Base-by-base conservation (phyloP, 2,797 vertebrate genomes). In the Lepus townsendii region DNA sequence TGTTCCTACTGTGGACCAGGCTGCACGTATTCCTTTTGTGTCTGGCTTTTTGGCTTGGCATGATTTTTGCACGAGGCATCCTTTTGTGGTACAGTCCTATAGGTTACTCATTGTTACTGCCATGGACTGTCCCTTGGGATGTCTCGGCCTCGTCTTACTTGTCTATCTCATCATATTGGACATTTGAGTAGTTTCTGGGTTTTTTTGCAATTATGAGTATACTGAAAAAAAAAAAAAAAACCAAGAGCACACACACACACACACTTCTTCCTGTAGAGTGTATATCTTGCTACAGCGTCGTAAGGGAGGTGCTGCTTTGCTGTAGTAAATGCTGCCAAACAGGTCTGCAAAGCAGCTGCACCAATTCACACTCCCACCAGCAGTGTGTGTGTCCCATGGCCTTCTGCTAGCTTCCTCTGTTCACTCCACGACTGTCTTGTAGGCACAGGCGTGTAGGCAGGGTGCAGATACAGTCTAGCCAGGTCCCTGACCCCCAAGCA, bases 31-130 rank as follows among this genome's bases (percentile, higher is more conserved):
- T 32, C 66, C 17, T 72, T 47, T 24, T 22, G 60, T 68, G 12
- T 30, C 65, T 83, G 62, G 35, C 14, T 32, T 38, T 17, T 71
- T 8, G 2, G 17, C 19, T n/a, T 5, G 11, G 35, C 12, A 42
- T 42, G 42, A 6, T 57, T 92, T 85, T n/a, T 35, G 38, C 68
- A 17, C 0, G 2, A 52, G 4, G 19, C 24, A 2, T 27, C 68
- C 19, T 69, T 66, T 1, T 1, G 11, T 1, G 68, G 38, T 6
- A 5, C 1, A 0, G 4, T 47, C 66, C 50, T 8, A 0, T 1
- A 19, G 62, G 3, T 1, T 6, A 17, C 7, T n/a, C 4, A 0
- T 66, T 68, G 72, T 85, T 35, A 2, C 2, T 7, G 9, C 84
- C 35, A 22, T 47, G 24, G 42, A 6, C 63, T 30, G 26, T 19